phyloP scores from a whole-genome alignment of 2,888 invertebrate genomes.

The Dastarcus helophoroides region DNA sequence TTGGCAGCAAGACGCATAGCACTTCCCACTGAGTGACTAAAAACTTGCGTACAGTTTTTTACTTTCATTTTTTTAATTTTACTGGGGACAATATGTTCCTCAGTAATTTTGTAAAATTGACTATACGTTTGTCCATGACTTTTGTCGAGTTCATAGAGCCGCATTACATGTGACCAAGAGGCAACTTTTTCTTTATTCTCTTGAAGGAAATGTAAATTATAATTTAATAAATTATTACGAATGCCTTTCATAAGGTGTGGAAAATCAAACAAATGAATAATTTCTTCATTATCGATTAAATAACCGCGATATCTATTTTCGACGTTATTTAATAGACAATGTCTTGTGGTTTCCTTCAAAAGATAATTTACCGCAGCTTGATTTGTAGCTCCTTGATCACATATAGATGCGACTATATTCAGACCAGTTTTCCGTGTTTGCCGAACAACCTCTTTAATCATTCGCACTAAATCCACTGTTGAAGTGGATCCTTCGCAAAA shows the following conservation, averaged over 20 bases:
- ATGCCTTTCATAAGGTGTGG: constrained; percentile 9
- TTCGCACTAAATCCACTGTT: constrained; percentile 3
- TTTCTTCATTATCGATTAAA: constrained; percentile 7
- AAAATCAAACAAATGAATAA: constrained; percentile 11
- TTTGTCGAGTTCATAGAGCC: constrained; percentile 6
- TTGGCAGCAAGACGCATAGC: too few species aligned
- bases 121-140: not conserved
- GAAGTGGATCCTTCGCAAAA: constrained; percentile 6
- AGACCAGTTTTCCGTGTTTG: constrained; percentile 8
- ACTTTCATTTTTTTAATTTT: constrained; percentile 6
- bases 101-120: constrained; percentile 4
- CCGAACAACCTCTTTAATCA: constrained; percentile 2
- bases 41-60: constrained; percentile 1
- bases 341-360: not conserved
- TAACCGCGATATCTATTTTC: not conserved
- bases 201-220: constrained; percentile 8
- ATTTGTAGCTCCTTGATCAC: constrained; percentile 9
- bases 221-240: constrained; percentile 12
- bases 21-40: constrained; percentile 4
- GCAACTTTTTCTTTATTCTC: constrained; percentile 6
- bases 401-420: constrained; percentile 7
- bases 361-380: constrained; percentile 7
- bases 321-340: not conserved
- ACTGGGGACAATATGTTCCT: constrained; percentile 5
- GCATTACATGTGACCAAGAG: constrained; percentile 6